Evolutionary conservation across 2,797 vertebrate genomes (phyloP), one percentile per base, ranked within the genome.

Genomic region (Sebastes oblongus): DNA sequence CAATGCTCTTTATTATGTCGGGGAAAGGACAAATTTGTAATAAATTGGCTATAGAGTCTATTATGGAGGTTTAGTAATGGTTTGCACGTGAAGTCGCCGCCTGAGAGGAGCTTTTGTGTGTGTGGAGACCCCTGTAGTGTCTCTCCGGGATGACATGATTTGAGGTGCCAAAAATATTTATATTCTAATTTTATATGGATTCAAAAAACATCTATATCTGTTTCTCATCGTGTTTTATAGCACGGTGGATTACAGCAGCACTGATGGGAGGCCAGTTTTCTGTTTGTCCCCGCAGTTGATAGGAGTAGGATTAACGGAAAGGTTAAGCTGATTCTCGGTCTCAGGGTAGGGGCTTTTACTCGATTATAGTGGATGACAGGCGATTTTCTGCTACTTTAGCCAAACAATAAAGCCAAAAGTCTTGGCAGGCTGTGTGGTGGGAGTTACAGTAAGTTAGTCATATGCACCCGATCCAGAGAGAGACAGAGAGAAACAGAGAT

Each of bases 301-400:
- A 58, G 78, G 80, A 85, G 85, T 16, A 69, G 86, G 86, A 88
- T 91, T 88, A 88, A 80, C 34, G 13, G 70, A 52, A 73, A 88
- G 77, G 85, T 87, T 88, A 84, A 89, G 80, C 80, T 70, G 78
- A 69, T 74, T 86, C 77, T 84, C 78, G 64, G 76, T 82, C 79
- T 80, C 50, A 3, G 83, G 83, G 80, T 75, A 64, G 82, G 70
- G 66, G 85, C 76, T 88, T 89, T 91, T 80, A 72, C 77, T 81
- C 54, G 10, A 81, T 83, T 79, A 84, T 82, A 91, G 86, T 86
- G 72, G 87, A 88, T 88, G 84, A 86, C 77, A 74, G 77, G 24
- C 22, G 60, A 81, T 88, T 89, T 92, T 87, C 75, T 86, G 89
- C 77, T 83, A 70, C 87, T 86, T 83, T 69, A 71, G 77, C 85